Base-by-base conservation (phyloP, 2,113 vertebrate genomes). In the Epinephelus fuscoguttatus region DNA sequence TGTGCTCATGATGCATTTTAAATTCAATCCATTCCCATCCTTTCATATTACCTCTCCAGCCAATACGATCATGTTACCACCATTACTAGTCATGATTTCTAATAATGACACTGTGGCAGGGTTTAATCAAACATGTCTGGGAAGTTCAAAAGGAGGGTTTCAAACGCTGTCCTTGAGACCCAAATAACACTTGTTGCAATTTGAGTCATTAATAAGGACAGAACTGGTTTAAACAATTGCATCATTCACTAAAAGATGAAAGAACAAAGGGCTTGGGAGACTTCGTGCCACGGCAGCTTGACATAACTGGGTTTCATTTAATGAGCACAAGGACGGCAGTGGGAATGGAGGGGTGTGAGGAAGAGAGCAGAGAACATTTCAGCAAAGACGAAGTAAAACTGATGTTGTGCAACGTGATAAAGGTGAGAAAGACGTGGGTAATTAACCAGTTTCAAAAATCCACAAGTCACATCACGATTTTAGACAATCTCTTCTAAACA, bases 301-400 rank as follows among this genome's bases (percentile, higher is more conserved):
- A 70, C 77, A 76, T 50, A 71, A 62, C 15, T 27, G 23, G 66
- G 57, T 60, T 86, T 50, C 45, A 55, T 81, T 86, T 84, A 86
- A 82, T 78, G 81, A 84, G 85, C 57, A 67, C 63, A 57, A 14
- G 17, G 23, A 19, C 13, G 1, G 49, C 4, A 6, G 25, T 33
- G 42, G 4, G 59, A 45, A 12, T 10, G 10, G 33, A 45, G 42
- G 42, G 9, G 42, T 37, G 33, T 53, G 61, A 69, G 69, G 1
- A 70, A 60, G 23, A 25, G 23, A 18, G 12, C 2, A 17, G 40
- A 15, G 6, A 37, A 37, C 6, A 37, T 37, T 37, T 37, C 6
- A 37, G 33, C 6, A 6, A 37, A 7, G 33, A 37, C 33, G 1
- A 37, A 37, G 33, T 37, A 7, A 37, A 37, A 8, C 33, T 37